Base-by-base conservation (phyloP, 2,888 invertebrate genomes). In the Apotomis betuletana region DNA sequence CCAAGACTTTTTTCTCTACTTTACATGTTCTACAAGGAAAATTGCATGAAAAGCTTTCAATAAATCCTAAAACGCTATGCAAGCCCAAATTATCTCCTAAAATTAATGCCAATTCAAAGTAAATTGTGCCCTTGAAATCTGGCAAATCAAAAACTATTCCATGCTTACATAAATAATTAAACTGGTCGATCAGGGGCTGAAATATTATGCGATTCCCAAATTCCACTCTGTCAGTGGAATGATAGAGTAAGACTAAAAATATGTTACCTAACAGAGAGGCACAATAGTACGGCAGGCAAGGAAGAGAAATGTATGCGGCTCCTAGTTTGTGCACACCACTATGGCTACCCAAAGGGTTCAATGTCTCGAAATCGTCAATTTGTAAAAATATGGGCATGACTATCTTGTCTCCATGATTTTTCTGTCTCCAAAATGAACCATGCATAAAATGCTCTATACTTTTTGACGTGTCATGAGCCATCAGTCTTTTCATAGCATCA, bases 71-170 rank as follows among this genome's bases (percentile, higher is more conserved):
- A n/a, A 77, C 59, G 27, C 69, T 63, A 52, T 77, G 74, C 15
- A 76, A 13, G 38, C 77, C 77, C 36, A 75, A 70, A 58, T 77
- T 77, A 52, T 77, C 77, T 4, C 76, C 77, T 36, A 75, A 57
- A 41, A 77, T 74, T 13, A 71, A 13, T 0, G 49, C 75, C 6
- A 77, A 64, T 12, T 74, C 74, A 65, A 77, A 76, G 58, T 63
- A 74, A 12, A 74, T 36, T 38, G 36, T 69, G 38, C 74, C 64
- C 8, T 65, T 64, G 15, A 70, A 70, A 59, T 64, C 52, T 52
- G 70, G 52, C 44, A 70, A 44, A 54, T 70, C 10, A 64, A 54
- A 64, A 2, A 2, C 6, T 9, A 70, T 60, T 5, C 70, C 70
- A 8, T 70, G 12, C 27, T 9, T 57, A 1, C 4, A 3, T 13